Evolutionary conservation across 2,113 vertebrate species (phyloP), one percentile per base, ranked within the genome.

Genomic region (Telmatochromis sp.): DNA sequence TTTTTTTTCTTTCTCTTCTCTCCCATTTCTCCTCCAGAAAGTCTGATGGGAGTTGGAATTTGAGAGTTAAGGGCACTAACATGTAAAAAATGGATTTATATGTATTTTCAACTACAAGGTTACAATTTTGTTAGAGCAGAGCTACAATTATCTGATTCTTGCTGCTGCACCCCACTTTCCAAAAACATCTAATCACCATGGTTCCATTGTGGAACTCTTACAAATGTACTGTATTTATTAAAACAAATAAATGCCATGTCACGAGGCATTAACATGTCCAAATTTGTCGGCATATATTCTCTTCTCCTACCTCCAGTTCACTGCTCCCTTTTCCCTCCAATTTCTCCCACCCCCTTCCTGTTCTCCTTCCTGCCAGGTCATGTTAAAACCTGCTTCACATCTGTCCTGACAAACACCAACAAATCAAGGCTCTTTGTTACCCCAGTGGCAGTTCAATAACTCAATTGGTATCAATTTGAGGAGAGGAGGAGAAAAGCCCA

Each of bases 351-450:
- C 33, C 19, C n/a, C 35, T 31, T 40, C 54, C 57, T 78, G 47
- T 60, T 71, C 31, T 75, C 60, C 63, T 83, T 92, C 91, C 82
- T 89, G 60, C 21, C 80, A 75, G 65, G 73, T 91, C 91, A 26
- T 75, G 93, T 94, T 92, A 42, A 89, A 94, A 94, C 94, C 91
- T 95, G 91, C 87, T 73, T 80, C 91, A 87, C 83, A 92, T 94
- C 91, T 92, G 89, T 85, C 87, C 85, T 83, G 50, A 92, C 87
- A 86, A 91, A 86, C 60, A 75, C 75, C 82, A 89, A 82, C 92
- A 91, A 95, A 90, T 81, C 86, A 58, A 23, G 26, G 54, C 19
- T 84, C 80, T 91, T 92, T 93, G 88, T 94, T 73, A 54, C 5
- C 50, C 17, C 37, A 78, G 40, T 78, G 86, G 87, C 82, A 86